phyloP scores from a whole-genome alignment of 2,888 invertebrate genomes.

The Agrotis segetum region DNA sequence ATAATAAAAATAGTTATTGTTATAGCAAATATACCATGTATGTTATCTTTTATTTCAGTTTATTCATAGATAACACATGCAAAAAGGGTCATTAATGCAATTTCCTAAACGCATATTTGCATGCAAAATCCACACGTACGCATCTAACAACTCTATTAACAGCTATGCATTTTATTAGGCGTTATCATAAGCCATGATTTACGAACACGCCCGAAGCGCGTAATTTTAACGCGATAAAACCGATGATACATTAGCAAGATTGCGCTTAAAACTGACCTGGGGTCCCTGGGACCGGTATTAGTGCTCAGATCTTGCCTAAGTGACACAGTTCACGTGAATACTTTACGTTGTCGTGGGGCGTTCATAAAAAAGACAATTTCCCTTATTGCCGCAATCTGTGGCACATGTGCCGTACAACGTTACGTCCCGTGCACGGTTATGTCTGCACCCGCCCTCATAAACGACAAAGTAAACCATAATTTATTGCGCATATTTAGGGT shows the following conservation, averaged over 20 bases:
- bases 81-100: background rate
- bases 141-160: constrained; percentile 37
- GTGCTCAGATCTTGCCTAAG: constrained; percentile 72
- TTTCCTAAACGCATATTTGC: background rate
- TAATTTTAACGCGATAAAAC: constrained; percentile 53
- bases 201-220: constrained; percentile 38
- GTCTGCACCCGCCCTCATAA: constrained; percentile 89
- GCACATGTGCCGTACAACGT: constrained; percentile 84
- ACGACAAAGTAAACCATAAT: constrained; percentile 91
- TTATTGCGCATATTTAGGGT: constrained; percentile 90
- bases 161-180: constrained; percentile 39
- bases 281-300: constrained; percentile 55
- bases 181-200: constrained; percentile 42
- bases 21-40: no score
- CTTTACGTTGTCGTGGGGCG: constrained; percentile 85
- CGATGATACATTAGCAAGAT: constrained; percentile 55
- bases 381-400: constrained; percentile 90
- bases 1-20: no score
- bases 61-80: background rate
- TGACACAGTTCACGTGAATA: constrained; percentile 80
- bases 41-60: no score
- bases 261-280: constrained; percentile 31
- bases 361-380: constrained; percentile 91
- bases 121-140: constrained; percentile 11
- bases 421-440: constrained; percentile 84